Base-by-base conservation (phyloP, 2,888 invertebrate species). In the Hydrotaea diabolus region DNA sequence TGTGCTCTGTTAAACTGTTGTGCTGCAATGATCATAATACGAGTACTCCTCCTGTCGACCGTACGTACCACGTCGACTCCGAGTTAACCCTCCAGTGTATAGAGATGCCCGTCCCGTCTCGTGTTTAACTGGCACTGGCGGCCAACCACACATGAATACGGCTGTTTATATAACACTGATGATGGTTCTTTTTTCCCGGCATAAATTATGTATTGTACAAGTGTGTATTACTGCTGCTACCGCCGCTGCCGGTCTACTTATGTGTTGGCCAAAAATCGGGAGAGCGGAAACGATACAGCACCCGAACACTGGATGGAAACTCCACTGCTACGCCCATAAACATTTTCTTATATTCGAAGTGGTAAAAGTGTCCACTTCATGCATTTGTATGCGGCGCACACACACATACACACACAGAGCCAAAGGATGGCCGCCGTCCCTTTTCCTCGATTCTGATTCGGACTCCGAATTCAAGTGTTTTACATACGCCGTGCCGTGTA, bases 121-220 rank as follows among this genome's bases (percentile, higher is more conserved):
- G 21, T 49, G 39, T 49, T 31, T 39, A 39, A 75, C 23, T 77
- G 80, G 77, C 75, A 72, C 72, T 66, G 66, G 73, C 43, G 86
- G 82, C 57, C 78, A 59, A 77, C 79, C 81, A 80, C 81, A 87
- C 82, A 88, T 86, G 86, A 87, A 89, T 88, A 88, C 88, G 88
- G 86, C 87, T 72, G 77, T 80, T 78, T 71, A 77, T 75, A 69
- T 36, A 78, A 72, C 59, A 72, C 77, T n/a, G 49, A 49, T 39
- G 49, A 2, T 13, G 43, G 31, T 4, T 43, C 2, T 43, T 49
- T 49, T 49, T n/a, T 36, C 23, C 87, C 87, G 88, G 87, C 88
- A 90, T 90, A 90, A 90, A 90, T 90, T 90, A 90, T 90, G 89
- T 89, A 90, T 89, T 85, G 87, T 85, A 87, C 86, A 88, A 87